phyloP scores from a whole-genome alignment of 2,797 vertebrate species.

The Pangasius larnaudii region DNA sequence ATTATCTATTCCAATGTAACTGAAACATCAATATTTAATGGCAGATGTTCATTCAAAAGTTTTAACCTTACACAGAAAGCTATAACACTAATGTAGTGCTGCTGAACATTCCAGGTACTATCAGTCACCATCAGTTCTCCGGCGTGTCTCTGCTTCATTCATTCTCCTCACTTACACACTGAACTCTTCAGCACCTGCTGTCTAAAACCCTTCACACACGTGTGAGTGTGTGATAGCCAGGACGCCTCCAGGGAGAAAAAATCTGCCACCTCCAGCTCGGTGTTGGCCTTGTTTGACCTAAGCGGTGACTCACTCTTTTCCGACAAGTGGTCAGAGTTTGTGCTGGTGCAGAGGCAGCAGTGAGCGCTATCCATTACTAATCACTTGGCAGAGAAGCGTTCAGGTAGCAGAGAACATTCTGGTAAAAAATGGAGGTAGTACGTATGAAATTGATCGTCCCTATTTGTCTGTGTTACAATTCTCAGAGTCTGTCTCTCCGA shows the following conservation, averaged over 20 bases:
- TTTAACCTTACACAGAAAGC: constrained; percentile 13
- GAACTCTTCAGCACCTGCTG: constrained; percentile 23
- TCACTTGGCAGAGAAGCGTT: constrained; percentile 32
- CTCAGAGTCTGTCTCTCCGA: background rate
- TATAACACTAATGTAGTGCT: background rate
- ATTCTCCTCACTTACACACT: constrained; percentile 26
- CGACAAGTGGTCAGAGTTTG: background rate
- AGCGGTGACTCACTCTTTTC: constrained; percentile 19
- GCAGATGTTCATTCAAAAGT: background rate
- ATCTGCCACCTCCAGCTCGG: background rate
- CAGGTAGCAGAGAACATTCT: constrained; percentile 42
- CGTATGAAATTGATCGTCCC: constrained; percentile 58
- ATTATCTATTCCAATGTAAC: background rate
- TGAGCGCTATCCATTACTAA: constrained; percentile 21
- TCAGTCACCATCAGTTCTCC: constrained; percentile 20
- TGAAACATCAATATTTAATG: background rate
- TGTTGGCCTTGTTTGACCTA: constrained; percentile 28
- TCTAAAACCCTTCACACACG: constrained; percentile 24
- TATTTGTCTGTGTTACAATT: constrained; percentile 14
- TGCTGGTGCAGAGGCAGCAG: constrained; percentile 15
- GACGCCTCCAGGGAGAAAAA: background rate
- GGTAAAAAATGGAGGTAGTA: constrained; percentile 53
- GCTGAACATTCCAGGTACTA: background rate
- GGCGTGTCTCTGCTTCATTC: constrained; percentile 10
- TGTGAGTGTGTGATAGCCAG: constrained; percentile 19